phyloP scores from a whole-genome alignment of 2,888 invertebrate genomes.

The Drosophila neotestacea region DNA sequence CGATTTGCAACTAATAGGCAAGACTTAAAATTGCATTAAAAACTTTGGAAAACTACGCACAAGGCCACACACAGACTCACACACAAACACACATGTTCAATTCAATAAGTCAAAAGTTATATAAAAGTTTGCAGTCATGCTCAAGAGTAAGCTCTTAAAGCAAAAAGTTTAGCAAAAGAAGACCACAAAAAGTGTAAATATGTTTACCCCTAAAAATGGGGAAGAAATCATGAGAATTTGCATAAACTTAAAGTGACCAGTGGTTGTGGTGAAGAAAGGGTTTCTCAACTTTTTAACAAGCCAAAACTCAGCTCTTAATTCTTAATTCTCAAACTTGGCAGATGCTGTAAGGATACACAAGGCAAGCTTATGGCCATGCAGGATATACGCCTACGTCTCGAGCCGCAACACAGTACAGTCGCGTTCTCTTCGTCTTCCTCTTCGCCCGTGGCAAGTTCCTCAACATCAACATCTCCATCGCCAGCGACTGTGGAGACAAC shows the following conservation, averaged over 20 bases:
- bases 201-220: conserved; percentile 4
- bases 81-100: conserved; percentile 34
- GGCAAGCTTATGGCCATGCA: conserved; percentile 78
- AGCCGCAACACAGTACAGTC: conserved; percentile 76
- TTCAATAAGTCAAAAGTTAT: conserved; percentile 74
- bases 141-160: conserved; percentile 39
- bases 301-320: conserved; percentile 18
- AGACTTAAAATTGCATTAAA: conserved; percentile 79
- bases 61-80: conserved; percentile 28
- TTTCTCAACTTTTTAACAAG: conserved; percentile 53
- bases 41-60: conserved; percentile 53
- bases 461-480: conserved; percentile 17
- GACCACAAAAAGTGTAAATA: conserved; percentile 42
- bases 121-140: conserved; percentile 51
- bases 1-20: conserved; percentile 76
- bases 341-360: conserved; percentile 56
- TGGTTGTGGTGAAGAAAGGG: conserved; percentile 37
- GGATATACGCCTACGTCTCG: conserved; percentile 84
- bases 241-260: conserved; percentile 59
- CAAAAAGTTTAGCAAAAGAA: conserved; percentile 42
- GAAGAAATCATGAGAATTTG: conserved; percentile 66
- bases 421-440: conserved; percentile 51
- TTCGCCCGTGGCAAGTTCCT: conserved; percentile 41
- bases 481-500: conserved; percentile 63
- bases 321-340: conserved; percentile 29